phyloP scores from a whole-genome alignment of 1,140 invertebrate species.

The Druon quercuslanigerum region DNA sequence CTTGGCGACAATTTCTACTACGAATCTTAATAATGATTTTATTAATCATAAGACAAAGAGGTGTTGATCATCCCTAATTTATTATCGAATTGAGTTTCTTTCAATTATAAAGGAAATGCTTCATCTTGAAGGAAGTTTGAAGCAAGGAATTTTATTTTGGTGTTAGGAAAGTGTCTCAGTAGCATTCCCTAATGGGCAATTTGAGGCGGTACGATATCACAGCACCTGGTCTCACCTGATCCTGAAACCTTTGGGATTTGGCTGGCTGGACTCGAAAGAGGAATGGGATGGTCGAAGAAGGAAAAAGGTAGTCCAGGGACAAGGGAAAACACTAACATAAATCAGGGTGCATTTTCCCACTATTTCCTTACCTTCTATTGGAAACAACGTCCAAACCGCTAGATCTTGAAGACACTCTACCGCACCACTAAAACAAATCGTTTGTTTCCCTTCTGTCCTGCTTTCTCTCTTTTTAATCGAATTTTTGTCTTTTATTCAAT shows the following conservation, averaged over 20 bases:
- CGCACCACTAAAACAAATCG: slow-evolving; percentile 6
- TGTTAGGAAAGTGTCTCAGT: background rate
- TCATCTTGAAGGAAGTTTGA: too few relatives aligned
- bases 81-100: too few relatives aligned
- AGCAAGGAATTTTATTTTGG: background rate
- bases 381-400: slow-evolving; percentile 8
- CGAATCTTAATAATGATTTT: too few relatives aligned
- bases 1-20: too few relatives aligned
- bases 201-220: background rate
- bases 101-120: too few relatives aligned
- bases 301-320: slow-evolving; percentile 5
- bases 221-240: slow-evolving; percentile 27
- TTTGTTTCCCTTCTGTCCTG: too few relatives aligned
- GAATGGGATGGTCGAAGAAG: slow-evolving; percentile 14
- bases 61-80: too few relatives aligned
- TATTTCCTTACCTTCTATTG: slow-evolving; percentile 18
- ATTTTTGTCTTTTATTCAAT: too few relatives aligned
- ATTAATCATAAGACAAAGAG: too few relatives aligned
- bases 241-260: slow-evolving; percentile 19
- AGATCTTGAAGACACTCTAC: slow-evolving; percentile 10
- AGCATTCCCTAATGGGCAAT: slow-evolving; percentile 6
- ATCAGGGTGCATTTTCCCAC: slow-evolving; percentile 21
- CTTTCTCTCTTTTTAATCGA: too few relatives aligned
- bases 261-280: slow-evolving; percentile 10
- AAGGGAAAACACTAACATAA: slow-evolving; percentile 25